These are phyloP conservation scores for Crepidodera aurea DNA, from an alignment of 2,888 invertebrate genomes.

Conservation along the genomic window DNA sequence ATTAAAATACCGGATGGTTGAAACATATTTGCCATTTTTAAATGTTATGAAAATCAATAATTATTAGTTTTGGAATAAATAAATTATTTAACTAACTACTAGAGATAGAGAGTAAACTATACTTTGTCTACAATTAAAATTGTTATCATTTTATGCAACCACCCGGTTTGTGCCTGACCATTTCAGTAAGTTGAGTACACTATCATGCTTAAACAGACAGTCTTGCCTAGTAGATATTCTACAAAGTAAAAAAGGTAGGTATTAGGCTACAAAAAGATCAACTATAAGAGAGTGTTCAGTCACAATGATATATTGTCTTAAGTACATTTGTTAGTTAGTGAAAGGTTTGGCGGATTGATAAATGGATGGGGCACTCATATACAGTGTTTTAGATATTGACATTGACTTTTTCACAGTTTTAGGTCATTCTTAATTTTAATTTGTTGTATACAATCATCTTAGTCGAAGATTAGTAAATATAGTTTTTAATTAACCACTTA, in stretches of 20 bases:
- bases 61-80: too few relatives aligned
- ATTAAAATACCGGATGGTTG: too few relatives aligned
- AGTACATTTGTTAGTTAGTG: neutral
- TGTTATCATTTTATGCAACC: neutral
- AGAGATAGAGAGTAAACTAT: neutral
- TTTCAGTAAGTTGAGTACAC: neutral
- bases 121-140: neutral
- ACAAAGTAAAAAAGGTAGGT: neutral
- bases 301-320: slow-evolving; percentile 4
- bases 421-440: neutral
- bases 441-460: too few relatives aligned
- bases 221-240: neutral
- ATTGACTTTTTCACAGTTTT: neutral
- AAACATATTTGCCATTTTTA: too few relatives aligned
- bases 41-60: too few relatives aligned
- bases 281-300: neutral
- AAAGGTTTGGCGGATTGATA: too few relatives aligned
- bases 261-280: neutral
- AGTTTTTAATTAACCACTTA: too few relatives aligned
- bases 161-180: too few relatives aligned
- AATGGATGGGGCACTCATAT: neutral
- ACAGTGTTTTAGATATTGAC: neutral
- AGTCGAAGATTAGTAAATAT: too few relatives aligned
- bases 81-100: too few relatives aligned
- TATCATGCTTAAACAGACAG: neutral